Evolutionary conservation across 2,888 invertebrate species (phyloP).

Genomic region (Temnothorax rugatulus): DNA sequence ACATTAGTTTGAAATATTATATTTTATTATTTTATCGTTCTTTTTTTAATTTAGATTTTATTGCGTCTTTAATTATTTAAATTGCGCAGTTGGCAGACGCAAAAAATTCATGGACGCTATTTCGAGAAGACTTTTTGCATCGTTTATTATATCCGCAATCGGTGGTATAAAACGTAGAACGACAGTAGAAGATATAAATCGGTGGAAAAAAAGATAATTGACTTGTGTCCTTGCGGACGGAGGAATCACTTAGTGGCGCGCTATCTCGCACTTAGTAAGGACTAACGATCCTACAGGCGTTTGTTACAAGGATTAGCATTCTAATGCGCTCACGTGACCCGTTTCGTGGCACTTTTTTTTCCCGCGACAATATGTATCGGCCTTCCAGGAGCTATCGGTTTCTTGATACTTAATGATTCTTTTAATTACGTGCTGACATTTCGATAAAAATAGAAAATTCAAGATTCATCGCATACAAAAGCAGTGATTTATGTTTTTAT

Average conservation of each 20-base stretch:
- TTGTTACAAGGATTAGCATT: slow-evolving; percentile 64
- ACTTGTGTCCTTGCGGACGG: slow-evolving; percentile 61
- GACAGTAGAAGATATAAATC: slow-evolving; percentile 25
- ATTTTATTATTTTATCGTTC: slow-evolving; percentile 7
- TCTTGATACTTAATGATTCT: slow-evolving; percentile 3
- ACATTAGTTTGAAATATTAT: background rate
- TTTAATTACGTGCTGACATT: slow-evolving; percentile 31
- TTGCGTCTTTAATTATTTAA: slow-evolving; percentile 28
- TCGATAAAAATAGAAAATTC: slow-evolving; percentile 24
- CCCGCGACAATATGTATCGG: background rate
- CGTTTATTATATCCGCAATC: slow-evolving; percentile 23
- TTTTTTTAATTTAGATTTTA: background rate
- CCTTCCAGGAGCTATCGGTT: slow-evolving; percentile 7
- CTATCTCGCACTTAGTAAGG: slow-evolving; percentile 58
- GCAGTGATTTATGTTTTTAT: background rate
- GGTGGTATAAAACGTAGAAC: slow-evolving; percentile 18
- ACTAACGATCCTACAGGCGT: slow-evolving; percentile 36
- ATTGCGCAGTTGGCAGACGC: background rate
- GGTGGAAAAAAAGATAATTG: slow-evolving; percentile 39
- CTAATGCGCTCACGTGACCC: slow-evolving; percentile 31
- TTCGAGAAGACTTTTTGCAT: slow-evolving; percentile 25
- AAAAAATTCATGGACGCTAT: slow-evolving; percentile 30
- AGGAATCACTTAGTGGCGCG: slow-evolving; percentile 53
- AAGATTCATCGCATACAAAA: slow-evolving; percentile 2
- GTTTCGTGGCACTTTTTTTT: slow-evolving; percentile 24